phyloP scores from a whole-genome alignment of 2,888 invertebrate genomes.

The Zootermopsis nevadensis region DNA sequence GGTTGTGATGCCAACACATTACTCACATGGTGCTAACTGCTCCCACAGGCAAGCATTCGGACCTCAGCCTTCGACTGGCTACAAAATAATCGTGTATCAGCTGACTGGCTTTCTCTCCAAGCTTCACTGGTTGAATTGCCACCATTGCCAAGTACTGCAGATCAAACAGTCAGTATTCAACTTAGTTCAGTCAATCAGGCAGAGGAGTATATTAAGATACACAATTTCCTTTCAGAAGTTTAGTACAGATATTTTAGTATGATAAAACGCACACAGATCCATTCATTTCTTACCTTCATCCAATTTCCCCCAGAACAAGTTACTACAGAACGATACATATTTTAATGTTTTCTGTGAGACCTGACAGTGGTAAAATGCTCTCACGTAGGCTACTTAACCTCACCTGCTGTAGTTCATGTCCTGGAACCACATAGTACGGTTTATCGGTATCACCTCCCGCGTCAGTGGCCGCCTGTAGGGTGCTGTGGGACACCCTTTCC shows the following conservation, averaged over 20 bases:
- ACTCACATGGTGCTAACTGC: conserved; percentile 58
- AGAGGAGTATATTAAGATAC: too few relatives aligned
- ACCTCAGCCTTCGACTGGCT: conserved; percentile 61
- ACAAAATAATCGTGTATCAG: conserved; percentile 65
- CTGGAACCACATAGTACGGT: conserved; percentile 35
- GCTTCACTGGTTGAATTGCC: conserved; percentile 54
- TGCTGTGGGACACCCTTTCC: conserved; percentile 18
- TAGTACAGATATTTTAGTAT: too few relatives aligned
- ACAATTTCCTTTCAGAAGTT: too few relatives aligned
- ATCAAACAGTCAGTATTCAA: neutral
- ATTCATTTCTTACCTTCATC: too few relatives aligned
- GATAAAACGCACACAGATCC: too few relatives aligned
- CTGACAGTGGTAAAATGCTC: too few relatives aligned
- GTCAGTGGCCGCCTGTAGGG: conserved; percentile 40
- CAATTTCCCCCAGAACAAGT: too few relatives aligned
- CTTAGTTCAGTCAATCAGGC: too few relatives aligned
- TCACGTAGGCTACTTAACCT: neutral
- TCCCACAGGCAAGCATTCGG: conserved; percentile 59
- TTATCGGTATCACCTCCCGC: neutral
- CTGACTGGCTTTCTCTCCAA: conserved; percentile 59
- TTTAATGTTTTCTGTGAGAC: too few relatives aligned
- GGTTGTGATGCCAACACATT: neutral
- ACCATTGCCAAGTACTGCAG: conserved; percentile 56
- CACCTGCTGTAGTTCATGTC: conserved; percentile 45
- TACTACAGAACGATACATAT: too few relatives aligned